Evolutionary conservation across 2,113 vertebrate species (phyloP).

Genomic region (Catharus bicknelli): DNA sequence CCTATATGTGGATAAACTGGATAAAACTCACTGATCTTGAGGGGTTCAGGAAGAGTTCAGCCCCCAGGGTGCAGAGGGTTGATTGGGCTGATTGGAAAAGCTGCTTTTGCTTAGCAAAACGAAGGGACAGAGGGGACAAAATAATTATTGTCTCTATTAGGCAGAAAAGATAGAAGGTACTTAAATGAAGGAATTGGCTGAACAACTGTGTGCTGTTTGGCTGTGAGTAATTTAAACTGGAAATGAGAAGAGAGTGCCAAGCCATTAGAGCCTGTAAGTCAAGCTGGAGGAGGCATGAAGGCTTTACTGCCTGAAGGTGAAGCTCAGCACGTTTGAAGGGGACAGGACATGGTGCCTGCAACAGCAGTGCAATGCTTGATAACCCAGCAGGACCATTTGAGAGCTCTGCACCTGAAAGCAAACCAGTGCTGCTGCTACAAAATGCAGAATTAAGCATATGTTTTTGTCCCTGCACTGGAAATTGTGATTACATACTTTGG

Average conservation of each 20-base stretch:
- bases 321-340: not conserved
- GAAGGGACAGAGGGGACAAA: not conserved
- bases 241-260: not conserved
- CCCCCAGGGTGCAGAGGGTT: not conserved
- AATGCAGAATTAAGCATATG: not conserved
- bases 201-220: not conserved
- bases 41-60: not conserved
- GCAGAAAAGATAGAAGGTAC: not conserved
- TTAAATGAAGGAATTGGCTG: not conserved
- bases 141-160: not conserved
- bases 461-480: not conserved
- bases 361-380: not conserved
- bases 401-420: not conserved
- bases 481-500: not conserved
- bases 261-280: not conserved
- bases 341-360: not conserved
- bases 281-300: not conserved
- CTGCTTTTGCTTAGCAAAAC: not conserved
- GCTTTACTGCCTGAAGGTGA: not conserved
- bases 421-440: not conserved
- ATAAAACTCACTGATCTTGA: not conserved
- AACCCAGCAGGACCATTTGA: not conserved
- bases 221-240: not conserved
- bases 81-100: not conserved
- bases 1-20: not conserved